Base-by-base conservation (phyloP, 2,113 vertebrate genomes). In the Anhinga rufa region DNA sequence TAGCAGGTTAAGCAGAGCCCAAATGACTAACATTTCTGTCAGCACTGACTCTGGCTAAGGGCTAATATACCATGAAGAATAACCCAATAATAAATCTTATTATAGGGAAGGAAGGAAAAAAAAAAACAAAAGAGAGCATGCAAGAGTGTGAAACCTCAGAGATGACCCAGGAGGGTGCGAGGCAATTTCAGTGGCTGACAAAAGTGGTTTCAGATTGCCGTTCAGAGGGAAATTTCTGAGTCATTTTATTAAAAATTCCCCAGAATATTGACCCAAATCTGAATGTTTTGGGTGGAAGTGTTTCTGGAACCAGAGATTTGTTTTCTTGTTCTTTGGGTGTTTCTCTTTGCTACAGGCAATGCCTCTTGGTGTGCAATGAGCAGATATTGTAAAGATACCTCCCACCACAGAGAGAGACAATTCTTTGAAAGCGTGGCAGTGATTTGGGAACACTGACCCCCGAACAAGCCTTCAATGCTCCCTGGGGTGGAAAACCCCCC, bases 1-100 rank as follows among this genome's bases (percentile, higher is more conserved):
- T 98, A 98, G 98, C 82, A 97, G 98, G 97, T 97, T 97, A 98
- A 98, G 92, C 97, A 97, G 95, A 91, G 95, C 96, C 97, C 97
- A 97, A 97, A 97, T 98, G 98, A 98, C 98, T 98, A 98, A 98
- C 97, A 97, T 97, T 97, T 95, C 93, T 98, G 97, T 97, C 97
- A 97, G 87, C 91, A 95, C 77, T 7, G 61, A 86, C 92, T 97
- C 94, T 88, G 74, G 92, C 95, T 91, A 97, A 97, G 96, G 95
- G 94, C 96, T 98, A 97, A 97, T 97, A 95, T 96, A 94, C 92
- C 95, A 95, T 95, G 93, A 97, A 97, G 92, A 96, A 91, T 97
- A 97, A 97, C 97, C 94, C 97, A 97, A 95, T 93, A 96, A 98
- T 95, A 94, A 97, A 95, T 96, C 92, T 95, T 92, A 92, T 95